Base-by-base conservation (phyloP, 2,888 invertebrate genomes). In the Embidobia sp. region DNA sequence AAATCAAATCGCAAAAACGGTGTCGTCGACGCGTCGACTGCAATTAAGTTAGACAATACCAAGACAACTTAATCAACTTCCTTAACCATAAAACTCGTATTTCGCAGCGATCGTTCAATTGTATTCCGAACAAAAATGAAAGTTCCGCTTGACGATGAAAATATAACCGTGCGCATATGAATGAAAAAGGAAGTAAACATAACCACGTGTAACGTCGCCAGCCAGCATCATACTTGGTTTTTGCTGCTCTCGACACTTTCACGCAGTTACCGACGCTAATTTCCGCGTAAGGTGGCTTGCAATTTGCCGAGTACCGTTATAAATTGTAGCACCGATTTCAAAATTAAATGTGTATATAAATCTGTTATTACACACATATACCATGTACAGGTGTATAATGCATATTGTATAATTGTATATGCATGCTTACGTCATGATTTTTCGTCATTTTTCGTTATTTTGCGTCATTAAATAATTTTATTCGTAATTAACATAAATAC, bases 131-230 rank as follows among this genome's bases (percentile, higher is more conserved):
- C 11, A 55, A 67, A 53, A 66, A 67, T 46, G 67, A 67, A 67
- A 67, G 67, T 67, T 16, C 10, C 48, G 15, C 11, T 18, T 16
- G 15, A 8, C 31, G 33, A 7, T 26, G 16, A 40, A 51, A 61
- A 37, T n/a, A 37, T 33, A 48, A 26, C 10, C 19, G 33, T 27
- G 37, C 55, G 49, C 18, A 37, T 53, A 64, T 40, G 31, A 42
- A 51, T 53, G 33, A 22, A 57, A 57, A 67, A 57, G 67, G 48
- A 67, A 67, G 67, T 48, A 57, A 67, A 48, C 40, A 51, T 16
- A 37, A 37, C 18, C 55, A 55, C 67, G 57, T 48, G 67, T 31
- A 55, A 55, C 37, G 57, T 40, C 66, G 31, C 13, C n/a, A n/a
- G n/a, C n/a, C 44, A 44, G 11, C 3, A 22, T 40, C 7, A 33